Evolutionary conservation across 2,888 invertebrate genomes (phyloP).

Genomic region (Plemyria rubiginata): DNA sequence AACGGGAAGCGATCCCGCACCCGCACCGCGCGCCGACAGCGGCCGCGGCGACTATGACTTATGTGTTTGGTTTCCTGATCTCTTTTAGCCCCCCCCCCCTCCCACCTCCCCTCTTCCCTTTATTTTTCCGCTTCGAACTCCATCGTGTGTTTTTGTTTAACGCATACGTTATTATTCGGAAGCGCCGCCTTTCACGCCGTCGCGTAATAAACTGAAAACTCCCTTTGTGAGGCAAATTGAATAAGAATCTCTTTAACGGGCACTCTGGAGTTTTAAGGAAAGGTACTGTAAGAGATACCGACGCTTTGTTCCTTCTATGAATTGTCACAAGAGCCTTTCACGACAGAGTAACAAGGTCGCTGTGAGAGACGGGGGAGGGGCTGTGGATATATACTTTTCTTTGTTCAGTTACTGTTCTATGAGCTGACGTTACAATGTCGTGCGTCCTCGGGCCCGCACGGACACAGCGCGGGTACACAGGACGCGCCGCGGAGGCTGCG

Average conservation of each 20-base stretch:
- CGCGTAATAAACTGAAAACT: constrained; percentile 28
- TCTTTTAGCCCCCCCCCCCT: neutral
- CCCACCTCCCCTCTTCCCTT: constrained; percentile 3
- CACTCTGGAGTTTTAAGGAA: constrained; percentile 15
- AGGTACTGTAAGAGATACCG: constrained; percentile 21
- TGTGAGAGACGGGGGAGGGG: no score
- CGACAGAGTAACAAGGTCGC: no score
- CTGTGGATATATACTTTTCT: no score
- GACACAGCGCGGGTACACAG: no score
- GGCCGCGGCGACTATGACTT: neutral
- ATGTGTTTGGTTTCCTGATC: neutral
- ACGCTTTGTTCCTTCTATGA: constrained; percentile 19
- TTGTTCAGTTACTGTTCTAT: no score
- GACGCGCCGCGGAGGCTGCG: no score
- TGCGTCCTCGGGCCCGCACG: no score
- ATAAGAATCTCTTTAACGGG: constrained; percentile 26
- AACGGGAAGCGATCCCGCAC: neutral
- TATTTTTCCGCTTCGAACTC: constrained; percentile 17
- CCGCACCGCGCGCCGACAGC: neutral
- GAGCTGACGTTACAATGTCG: no score
- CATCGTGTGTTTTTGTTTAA: constrained; percentile 29
- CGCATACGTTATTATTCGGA: constrained; percentile 25
- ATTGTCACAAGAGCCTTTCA: constrained; percentile 5
- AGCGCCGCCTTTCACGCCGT: constrained; percentile 23
- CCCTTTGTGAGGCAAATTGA: constrained; percentile 25